phyloP scores from a whole-genome alignment of 2,113 vertebrate species.

The Lamprotornis superbus region DNA sequence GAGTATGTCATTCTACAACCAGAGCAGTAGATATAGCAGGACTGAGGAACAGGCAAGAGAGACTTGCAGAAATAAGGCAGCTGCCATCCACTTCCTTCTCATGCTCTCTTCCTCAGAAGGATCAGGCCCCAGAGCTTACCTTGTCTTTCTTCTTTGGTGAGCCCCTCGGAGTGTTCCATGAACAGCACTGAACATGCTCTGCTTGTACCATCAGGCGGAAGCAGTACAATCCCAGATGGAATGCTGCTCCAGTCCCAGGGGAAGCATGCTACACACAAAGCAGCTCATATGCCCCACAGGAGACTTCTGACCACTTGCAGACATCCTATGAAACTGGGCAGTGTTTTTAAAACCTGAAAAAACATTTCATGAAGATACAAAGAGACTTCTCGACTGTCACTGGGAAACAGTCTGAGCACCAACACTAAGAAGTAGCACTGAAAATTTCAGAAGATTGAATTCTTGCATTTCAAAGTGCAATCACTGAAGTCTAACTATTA shows the following conservation, averaged over 20 bases:
- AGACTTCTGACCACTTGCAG: background rate
- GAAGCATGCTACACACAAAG: background rate
- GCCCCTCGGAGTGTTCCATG: background rate
- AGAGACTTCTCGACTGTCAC: background rate
- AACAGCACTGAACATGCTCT: background rate
- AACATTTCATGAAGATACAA: background rate
- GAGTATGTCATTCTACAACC: background rate
- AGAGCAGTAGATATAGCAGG: background rate
- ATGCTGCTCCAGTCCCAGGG: background rate
- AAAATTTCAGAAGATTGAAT: background rate
- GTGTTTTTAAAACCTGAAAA: background rate
- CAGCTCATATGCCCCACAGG: background rate
- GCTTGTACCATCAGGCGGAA: fast-evolving
- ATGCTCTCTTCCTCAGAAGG: background rate
- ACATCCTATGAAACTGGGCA: background rate
- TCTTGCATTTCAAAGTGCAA: background rate
- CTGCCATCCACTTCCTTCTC: background rate
- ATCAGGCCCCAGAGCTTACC: background rate
- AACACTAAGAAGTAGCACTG: background rate
- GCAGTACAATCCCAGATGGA: background rate
- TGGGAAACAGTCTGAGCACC: background rate
- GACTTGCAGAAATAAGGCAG: background rate
- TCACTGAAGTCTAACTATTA: background rate
- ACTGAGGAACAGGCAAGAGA: background rate
- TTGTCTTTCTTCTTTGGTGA: background rate